Evolutionary conservation across 2,888 invertebrate species (phyloP), one percentile per base, ranked within the genome.

Genomic region (Cheilosia vernalis): DNA sequence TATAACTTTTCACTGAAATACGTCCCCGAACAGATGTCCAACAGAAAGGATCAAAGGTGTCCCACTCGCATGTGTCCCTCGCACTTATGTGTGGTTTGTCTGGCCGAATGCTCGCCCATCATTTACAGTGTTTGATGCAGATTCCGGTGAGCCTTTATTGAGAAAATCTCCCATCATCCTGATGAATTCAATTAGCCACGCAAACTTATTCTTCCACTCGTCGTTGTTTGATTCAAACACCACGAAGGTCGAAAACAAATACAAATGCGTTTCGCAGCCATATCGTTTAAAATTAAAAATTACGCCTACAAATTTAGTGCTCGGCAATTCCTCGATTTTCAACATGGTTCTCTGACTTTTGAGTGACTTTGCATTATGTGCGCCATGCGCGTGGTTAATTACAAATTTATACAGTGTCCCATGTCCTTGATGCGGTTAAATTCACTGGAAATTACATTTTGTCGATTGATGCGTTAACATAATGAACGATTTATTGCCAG

Each of bases 401-500:
- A 56, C n/a, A 10, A 30, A 17, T 69, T 40, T 40, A 51, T 37
- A 30, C 44, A 13, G n/a, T 30, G 47, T 63, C 60, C 60, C 61
- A 13, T 30, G 47, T 63, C 60, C 60, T 66, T 61, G 55, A 40
- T 60, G n/a, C 6, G 13, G 19, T 40, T 15, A 19, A 55, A 74
- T 40, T 21, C 47, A 33, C 49, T 51, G 2, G 19, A 67, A 67
- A 67, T 80, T 40, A 67, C 53, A 72, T 30, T 42, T 17, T 30
- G 24, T 40, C 64, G 42, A 49, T 63, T 66, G 64, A 64, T 42
- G 60, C 47, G 55, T 47, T 24, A 56, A 49, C 30, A 40, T 64
- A 77, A 72, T 61, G 78, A 55, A 56, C 55, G 60, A 78, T 66
- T 64, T 82, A 72, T 82, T 67, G 24, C 64, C 64, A 74, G 6